phyloP scores from a whole-genome alignment of 2,113 vertebrate genomes.

The Neolamprologus ventralis region DNA sequence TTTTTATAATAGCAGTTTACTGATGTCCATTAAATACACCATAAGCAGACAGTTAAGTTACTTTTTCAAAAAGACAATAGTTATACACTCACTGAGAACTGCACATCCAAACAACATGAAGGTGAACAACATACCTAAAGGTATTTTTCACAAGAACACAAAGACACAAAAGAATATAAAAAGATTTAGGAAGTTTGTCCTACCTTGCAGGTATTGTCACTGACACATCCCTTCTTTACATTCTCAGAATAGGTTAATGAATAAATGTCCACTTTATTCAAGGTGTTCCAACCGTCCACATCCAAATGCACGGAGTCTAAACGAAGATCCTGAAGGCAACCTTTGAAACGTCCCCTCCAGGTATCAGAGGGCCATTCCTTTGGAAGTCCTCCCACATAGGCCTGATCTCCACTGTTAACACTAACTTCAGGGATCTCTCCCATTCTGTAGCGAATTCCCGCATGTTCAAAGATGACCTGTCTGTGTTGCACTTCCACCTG shows the following conservation, averaged over 20 bases:
- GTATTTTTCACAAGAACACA: neutral
- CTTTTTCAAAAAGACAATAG: neutral
- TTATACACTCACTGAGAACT: neutral
- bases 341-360: slow-evolving; percentile 86
- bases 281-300: slow-evolving; percentile 22
- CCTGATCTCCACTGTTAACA: slow-evolving; percentile 51
- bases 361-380: neutral
- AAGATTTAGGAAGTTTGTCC: neutral
- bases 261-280: slow-evolving; percentile 16
- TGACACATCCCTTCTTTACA: slow-evolving; percentile 76
- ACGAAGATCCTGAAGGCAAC: slow-evolving; percentile 87
- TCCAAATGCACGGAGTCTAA: slow-evolving; percentile 71
- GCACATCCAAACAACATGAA: neutral
- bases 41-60: neutral
- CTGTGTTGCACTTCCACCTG: slow-evolving; percentile 64
- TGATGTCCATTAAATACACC: neutral
- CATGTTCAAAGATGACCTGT: slow-evolving; percentile 48
- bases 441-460: slow-evolving; percentile 47
- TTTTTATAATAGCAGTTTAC: neutral
- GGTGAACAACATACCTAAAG: neutral
- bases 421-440: slow-evolving; percentile 58
- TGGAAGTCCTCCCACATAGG: slow-evolving; percentile 76
- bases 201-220: slow-evolving; percentile 83
- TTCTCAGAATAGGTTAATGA: slow-evolving; percentile 46
- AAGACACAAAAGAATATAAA: neutral